These are phyloP conservation scores for Mobula hypostoma DNA, from an alignment of 2,113 vertebrate genomes.

Conservation along the genomic window DNA sequence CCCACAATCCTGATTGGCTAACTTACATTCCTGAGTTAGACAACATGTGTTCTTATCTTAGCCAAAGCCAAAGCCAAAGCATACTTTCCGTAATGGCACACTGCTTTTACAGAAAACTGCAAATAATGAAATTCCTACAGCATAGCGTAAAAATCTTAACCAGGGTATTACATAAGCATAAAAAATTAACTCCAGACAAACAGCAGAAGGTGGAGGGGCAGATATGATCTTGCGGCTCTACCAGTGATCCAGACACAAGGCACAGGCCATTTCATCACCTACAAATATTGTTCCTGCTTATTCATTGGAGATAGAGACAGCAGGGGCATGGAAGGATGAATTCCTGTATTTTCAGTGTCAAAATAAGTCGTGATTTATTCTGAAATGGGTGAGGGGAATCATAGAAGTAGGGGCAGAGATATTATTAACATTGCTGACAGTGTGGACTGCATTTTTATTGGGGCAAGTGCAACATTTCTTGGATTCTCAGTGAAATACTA, in stretches of 20 bases:
- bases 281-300: background rate
- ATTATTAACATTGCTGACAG: background rate
- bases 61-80: too few species aligned
- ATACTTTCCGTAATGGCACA: too few species aligned
- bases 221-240: background rate
- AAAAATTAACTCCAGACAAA: background rate
- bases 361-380: background rate
- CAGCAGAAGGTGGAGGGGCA: background rate
- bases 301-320: background rate
- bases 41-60: too few species aligned
- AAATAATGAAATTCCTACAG: too few species aligned
- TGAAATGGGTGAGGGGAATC: background rate
- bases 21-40: too few species aligned
- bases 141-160: too few species aligned
- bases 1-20: too few species aligned
- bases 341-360: background rate
- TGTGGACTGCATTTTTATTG: background rate
- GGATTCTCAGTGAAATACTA: background rate
- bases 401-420: background rate
- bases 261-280: background rate
- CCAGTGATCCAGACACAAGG: background rate
- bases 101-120: too few species aligned
- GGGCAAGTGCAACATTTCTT: background rate
- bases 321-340: background rate
- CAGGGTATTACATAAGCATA: too few species aligned